These are phyloP conservation scores for Nomada ruficornis DNA, from an alignment of 2,888 invertebrate species.

Conservation along the genomic window DNA sequence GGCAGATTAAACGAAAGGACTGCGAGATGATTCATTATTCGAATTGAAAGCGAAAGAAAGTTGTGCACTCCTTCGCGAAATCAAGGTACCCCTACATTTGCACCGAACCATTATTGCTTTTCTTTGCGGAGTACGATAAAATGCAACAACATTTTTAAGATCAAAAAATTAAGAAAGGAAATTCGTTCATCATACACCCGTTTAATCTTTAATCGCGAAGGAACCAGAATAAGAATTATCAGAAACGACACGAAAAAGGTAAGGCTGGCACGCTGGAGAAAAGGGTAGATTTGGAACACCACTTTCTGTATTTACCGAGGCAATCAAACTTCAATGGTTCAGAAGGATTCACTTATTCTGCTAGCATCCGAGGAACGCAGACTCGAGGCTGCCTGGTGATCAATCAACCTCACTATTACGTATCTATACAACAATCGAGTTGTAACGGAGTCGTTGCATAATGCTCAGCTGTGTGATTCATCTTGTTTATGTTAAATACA, in stretches of 20 bases:
- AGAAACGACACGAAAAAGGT: neutral
- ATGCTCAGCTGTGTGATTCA: conserved; percentile 9
- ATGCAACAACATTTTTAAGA: too few species aligned
- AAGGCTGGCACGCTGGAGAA: neutral
- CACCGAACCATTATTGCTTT: too few species aligned
- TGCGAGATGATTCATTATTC: too few species aligned
- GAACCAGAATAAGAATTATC: too few species aligned
- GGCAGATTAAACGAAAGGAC: too few species aligned
- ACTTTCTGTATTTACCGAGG: neutral
- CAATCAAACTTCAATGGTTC: conserved; percentile 7
- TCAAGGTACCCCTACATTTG: too few species aligned
- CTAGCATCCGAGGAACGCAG: conserved; percentile 12
- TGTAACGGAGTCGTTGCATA: conserved; percentile 33
- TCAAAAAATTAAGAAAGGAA: too few species aligned
- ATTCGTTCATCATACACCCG: too few species aligned
- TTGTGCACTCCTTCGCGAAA: too few species aligned
- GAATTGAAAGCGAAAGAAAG: too few species aligned
- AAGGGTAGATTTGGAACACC: neutral
- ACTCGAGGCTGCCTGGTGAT: conserved; percentile 13
- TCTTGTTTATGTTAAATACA: conserved; percentile 19
- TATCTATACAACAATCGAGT: conserved; percentile 24
- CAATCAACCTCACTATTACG: conserved; percentile 32
- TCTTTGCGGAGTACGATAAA: too few species aligned
- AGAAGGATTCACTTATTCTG: conserved; percentile 7
- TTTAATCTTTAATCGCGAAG: too few species aligned